Conservation (phyloP, 2,888 invertebrate species). For the Drosophila kambysellisi region DNA sequence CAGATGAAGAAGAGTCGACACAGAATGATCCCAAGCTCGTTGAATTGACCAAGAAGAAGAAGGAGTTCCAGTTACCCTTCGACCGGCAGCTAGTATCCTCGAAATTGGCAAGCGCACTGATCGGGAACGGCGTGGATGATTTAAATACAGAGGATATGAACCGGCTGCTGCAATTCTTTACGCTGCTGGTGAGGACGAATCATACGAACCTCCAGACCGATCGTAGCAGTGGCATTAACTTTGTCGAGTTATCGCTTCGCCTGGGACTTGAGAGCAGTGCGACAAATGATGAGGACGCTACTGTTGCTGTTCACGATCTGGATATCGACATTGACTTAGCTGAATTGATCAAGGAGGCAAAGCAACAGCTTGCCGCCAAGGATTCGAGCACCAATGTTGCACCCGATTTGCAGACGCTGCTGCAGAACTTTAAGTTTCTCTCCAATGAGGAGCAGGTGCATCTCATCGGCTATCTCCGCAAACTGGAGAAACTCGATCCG, state of each 20-base stretch:
- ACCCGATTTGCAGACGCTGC: slow-evolving; percentile 89
- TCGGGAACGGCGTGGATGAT: slow-evolving; percentile 92
- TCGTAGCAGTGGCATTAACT: slow-evolving; percentile 18
- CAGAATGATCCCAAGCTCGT: slow-evolving; percentile 2
- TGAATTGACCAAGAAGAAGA: slow-evolving; percentile 23
- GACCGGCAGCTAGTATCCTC: slow-evolving; percentile 92
- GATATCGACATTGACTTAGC: slow-evolving; percentile 68
- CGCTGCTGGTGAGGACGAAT: slow-evolving; percentile 88
- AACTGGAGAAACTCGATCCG: slow-evolving; percentile 91
- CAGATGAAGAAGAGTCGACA: slow-evolving; percentile 18
- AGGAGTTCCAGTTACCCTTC: slow-evolving; percentile 84
- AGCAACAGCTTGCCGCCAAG: slow-evolving; percentile 67
- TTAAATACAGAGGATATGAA: slow-evolving; percentile 92
- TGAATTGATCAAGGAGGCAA: slow-evolving; percentile 74
- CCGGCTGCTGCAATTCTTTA: slow-evolving; percentile 92
- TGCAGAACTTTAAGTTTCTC: slow-evolving; percentile 93
- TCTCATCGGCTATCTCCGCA: slow-evolving; percentile 92
- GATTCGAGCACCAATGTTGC: not conserved
- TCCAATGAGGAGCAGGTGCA: slow-evolving; percentile 93
- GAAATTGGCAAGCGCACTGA: slow-evolving; percentile 92
- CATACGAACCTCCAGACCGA: slow-evolving; percentile 25
- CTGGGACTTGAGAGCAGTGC: slow-evolving; percentile 20
- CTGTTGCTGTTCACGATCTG: slow-evolving; percentile 5
- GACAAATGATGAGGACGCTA: slow-evolving; percentile 49
- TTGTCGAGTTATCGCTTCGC: slow-evolving; percentile 35